Evolutionary conservation across 2,797 vertebrate genomes (phyloP), one percentile per base, ranked within the genome.

Genomic region (Lepilemur septentrionalis): DNA sequence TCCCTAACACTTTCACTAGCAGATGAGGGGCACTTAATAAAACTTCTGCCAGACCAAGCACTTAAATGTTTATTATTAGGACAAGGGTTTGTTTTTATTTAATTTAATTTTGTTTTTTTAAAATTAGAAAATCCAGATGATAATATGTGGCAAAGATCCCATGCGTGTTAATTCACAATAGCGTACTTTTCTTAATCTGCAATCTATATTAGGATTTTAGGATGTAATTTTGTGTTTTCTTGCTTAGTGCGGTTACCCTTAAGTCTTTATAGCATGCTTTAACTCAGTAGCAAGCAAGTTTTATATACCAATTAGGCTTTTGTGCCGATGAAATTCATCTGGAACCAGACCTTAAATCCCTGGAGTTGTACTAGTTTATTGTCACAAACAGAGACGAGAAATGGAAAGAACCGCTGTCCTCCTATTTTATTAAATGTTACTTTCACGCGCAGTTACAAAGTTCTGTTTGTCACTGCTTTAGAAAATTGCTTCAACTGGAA

Each of bases 291-390:
- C 23, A 89, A 90, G 50, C 9, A 85, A 35, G 38, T 89, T 88
- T 95, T n/a, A n/a, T 89, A 89, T 28, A 32, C 67, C 87, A 93
- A 32, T 93, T 92, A 92, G 72, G 61, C 73, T 76, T 76, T 78
- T 78, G 12, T 92, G 79, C 67, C 67, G 72, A 18, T 82, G 92
- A 93, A 93, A 89, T 70, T 96, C n/a, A 92, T 28, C 80, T 92
- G 41, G 38, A 93, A 82, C 48, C 83, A 92, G 88, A 95, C 61
- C 43, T 43, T 86, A 76, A 91, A 72, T 92, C 52, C 32, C 61
- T 89, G 43, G 23, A 67, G 46, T n/a, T 93, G 50, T 86, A 79
- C 82, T 79, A n/a, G 18, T 89, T 95, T 91, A 82, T 59, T 89
- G 59, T 84, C n/a, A 69, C 35, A 91, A 96, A 78, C 81, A 67